A percentile compares a stretch with the other conserved stretches of the same genome.
phyloP scores from a whole-genome alignment of 2,797 vertebrate species.

The Parotocinclus haroldoi region DNA sequence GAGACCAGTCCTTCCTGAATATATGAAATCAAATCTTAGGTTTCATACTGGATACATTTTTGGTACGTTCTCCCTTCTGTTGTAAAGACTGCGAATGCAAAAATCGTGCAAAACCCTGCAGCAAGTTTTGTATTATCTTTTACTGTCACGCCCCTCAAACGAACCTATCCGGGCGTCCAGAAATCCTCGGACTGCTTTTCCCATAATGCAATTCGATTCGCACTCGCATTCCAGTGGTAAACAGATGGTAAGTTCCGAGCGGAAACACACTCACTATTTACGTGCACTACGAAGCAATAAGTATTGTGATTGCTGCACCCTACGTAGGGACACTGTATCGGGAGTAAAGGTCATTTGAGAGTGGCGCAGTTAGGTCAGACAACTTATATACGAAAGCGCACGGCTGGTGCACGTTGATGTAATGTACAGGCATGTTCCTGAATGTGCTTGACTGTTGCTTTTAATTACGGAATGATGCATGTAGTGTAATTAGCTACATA shows the following conservation, averaged over 20 bases:
- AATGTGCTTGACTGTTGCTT: too few relatives aligned
- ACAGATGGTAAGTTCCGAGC: not conserved
- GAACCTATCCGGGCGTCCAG: constrained; percentile 65
- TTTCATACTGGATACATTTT: too few relatives aligned
- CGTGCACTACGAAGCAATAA: not conserved
- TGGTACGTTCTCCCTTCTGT: too few relatives aligned
- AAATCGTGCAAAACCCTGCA: too few relatives aligned
- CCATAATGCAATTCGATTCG: constrained; percentile 61
- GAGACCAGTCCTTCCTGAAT: too few relatives aligned
- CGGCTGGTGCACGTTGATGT: constrained; percentile 38
- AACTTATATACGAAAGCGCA: constrained; percentile 38
- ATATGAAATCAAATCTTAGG: too few relatives aligned
- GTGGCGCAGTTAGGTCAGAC: not conserved
- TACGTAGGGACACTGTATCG: not conserved
- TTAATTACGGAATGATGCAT: too few relatives aligned
- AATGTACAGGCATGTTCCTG: constrained; percentile 15
- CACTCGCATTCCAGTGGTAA: constrained; percentile 47
- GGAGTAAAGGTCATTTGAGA: not conserved
- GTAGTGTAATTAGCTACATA: too few relatives aligned
- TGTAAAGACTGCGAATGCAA: too few relatives aligned
- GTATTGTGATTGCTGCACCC: too few relatives aligned
- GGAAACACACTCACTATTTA: not conserved
- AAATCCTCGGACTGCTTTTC: constrained; percentile 59
- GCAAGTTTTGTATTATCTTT: too few relatives aligned
- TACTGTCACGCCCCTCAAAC: constrained; percentile 57